phyloP scores from a whole-genome alignment of 2,113 vertebrate genomes.

The Thymallus thymallus region DNA sequence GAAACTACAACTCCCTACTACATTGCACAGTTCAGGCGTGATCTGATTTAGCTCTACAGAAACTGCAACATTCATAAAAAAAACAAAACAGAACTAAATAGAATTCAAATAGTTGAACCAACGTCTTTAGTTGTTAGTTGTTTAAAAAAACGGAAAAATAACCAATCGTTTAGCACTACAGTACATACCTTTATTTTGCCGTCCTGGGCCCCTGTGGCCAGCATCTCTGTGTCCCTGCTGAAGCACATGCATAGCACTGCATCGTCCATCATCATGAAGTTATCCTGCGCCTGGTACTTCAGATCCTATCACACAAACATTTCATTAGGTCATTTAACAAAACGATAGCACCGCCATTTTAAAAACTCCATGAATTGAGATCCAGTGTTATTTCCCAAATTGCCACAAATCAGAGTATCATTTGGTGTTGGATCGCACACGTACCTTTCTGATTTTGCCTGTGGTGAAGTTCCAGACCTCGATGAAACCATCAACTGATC shows the following conservation, averaged over 20 bases:
- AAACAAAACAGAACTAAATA: too few relatives aligned
- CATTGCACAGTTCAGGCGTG: too few relatives aligned
- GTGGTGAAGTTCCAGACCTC: constrained; percentile 99
- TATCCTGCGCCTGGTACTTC: constrained; percentile 98
- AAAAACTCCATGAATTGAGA: not conserved
- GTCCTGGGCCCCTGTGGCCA: constrained; percentile 94
- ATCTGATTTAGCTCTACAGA: too few relatives aligned
- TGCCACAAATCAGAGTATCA: not conserved
- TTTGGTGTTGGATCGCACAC: not conserved
- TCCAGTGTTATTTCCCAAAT: not conserved
- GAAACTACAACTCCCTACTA: too few relatives aligned
- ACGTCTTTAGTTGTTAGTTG: too few relatives aligned
- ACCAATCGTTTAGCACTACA: too few relatives aligned
- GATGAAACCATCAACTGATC: constrained; percentile 97
- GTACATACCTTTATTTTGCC: constrained; percentile 92
- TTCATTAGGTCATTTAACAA: not conserved
- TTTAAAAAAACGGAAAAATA: too few relatives aligned
- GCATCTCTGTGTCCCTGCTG: constrained; percentile 96
- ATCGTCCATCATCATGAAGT: constrained; percentile 99
- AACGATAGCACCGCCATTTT: not conserved
- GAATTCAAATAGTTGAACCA: too few relatives aligned
- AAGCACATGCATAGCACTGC: constrained; percentile 97
- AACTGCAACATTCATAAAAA: too few relatives aligned
- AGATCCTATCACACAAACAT: constrained; percentile 79
- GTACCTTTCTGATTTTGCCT: constrained; percentile 96